Base-by-base conservation (phyloP, 1,140 invertebrate species). In the Drosophila triauraria region DNA sequence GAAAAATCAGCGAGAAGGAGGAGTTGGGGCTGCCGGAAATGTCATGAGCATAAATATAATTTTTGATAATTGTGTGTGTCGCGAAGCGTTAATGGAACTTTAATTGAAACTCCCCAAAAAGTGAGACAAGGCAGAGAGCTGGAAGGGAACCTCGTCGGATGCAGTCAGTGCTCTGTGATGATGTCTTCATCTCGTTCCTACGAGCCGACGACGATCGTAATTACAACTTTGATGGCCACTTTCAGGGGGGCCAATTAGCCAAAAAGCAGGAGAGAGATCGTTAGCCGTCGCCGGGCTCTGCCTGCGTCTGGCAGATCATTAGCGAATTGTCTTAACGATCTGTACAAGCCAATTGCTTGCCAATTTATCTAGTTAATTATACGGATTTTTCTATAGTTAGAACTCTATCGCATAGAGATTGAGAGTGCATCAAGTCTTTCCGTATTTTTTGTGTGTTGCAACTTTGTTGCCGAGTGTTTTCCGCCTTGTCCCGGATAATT, bases 41-140 rank as follows among this genome's bases (percentile, higher is more conserved):
- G 84, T 87, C 84, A 84, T 78, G 78, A 84, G 80, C 85, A 84
- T 88, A 87, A 88, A 87, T 87, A 80, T 88, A 80, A 87, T 88
- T 87, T 87, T 87, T 88, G 77, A 87, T 87, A 87, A 87, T 87
- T 87, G 84, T 87, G 77, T 84, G 85, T 88, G 84, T 87, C 85
- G 77, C 84, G 84, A 84, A 87, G 84, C 84, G 84, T 88, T 87
- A 87, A 87, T 87, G 80, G 80, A 80, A 87, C 84, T 87, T 87
- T 87, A 87, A 87, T 87, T 87, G 84, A 87, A 87, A 88, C 83
- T 87, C 83, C 57, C 44, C 25, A 20, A 27, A 63, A 13, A n/a
- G 43, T 17, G 13, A 35, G 8, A n/a, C 1, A n/a, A 30, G 27
- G n/a, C 23, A 50, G 25, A 20, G 20, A 20, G 5, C 32, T 54